Conservation (phyloP, 2,888 invertebrate species). For the Andrena chrysosceles region DNA sequence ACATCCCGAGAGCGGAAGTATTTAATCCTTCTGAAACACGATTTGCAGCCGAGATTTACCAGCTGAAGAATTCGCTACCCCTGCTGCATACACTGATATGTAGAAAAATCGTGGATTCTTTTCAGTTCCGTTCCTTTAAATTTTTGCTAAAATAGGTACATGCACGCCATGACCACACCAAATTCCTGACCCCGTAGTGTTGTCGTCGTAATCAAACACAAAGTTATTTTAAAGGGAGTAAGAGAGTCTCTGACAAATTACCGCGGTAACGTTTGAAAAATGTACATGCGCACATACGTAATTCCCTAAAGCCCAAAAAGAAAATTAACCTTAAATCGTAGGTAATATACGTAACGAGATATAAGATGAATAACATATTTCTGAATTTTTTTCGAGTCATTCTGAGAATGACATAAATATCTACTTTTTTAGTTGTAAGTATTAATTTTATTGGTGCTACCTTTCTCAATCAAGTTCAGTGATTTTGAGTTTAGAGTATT, state of each 20-base stretch:
- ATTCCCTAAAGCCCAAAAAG: not conserved
- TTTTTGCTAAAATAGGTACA: not conserved
- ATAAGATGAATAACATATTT: too few relatives aligned
- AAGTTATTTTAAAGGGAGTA: not conserved
- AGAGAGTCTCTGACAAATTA: constrained; percentile 3
- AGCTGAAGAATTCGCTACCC: constrained; percentile 71
- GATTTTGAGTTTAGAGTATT: too few relatives aligned
- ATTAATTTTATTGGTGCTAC: too few relatives aligned
- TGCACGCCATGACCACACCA: not conserved
- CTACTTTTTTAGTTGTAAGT: too few relatives aligned
- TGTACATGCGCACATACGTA: not conserved
- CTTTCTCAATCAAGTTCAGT: too few relatives aligned
- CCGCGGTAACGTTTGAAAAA: not conserved
- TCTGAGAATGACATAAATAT: too few relatives aligned
- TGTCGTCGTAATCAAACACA: not conserved
- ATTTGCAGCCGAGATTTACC: constrained; percentile 76
- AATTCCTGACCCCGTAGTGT: not conserved
- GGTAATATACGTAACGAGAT: too few relatives aligned
- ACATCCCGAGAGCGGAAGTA: constrained; percentile 66
- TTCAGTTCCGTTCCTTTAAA: constrained; percentile 13
- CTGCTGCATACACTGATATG: constrained; percentile 60
- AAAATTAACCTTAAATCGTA: not conserved
- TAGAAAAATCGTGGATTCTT: constrained; percentile 47
- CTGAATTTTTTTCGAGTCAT: too few relatives aligned
- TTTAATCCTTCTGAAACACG: constrained; percentile 79